Base-by-base conservation (phyloP, 2,797 vertebrate species). In the Cuniculus paca region DNA sequence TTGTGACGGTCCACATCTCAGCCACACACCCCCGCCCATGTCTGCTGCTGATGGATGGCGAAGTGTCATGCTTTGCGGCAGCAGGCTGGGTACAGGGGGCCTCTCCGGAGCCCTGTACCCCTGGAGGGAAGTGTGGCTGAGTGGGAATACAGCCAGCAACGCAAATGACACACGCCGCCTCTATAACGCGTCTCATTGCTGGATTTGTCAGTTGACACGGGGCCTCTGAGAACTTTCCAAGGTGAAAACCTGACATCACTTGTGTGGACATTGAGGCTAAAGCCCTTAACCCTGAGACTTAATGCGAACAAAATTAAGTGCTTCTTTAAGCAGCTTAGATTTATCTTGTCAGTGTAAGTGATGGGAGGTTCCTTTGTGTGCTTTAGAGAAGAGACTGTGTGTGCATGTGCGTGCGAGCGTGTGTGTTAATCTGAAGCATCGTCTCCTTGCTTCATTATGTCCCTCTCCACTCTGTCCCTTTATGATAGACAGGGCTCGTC, bases 401-500 rank as follows among this genome's bases (percentile, higher is more conserved):
- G 60, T n/a, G 68, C 28, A 74, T 39, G 52, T 81, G 79, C 14
- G 63, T 11, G 74, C 31, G 82, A 39, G 28, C 17, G 34, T 16
- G 68, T 39, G 50, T 93, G 82, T 88, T 88, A 83, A 97, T 97
- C 88, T 97, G 94, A 97, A 92, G n/a, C 58, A 86, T 94, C 39
- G 19, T 96, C 89, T 83, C 79, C 72, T 90, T 91, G 89, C 63
- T 97, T 90, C 90, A 95, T 97, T 97, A 90, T 98, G 88, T 97
- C 97, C 97, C 88, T 54, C 89, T 95, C 90, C 87, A 82, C 80
- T 85, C 92, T 97, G 97, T 92, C 92, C 95, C 94, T 97, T 97
- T 97, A 96, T 97, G 97, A 97, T 97, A 97, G 97, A 98, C 97
- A 97, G 97, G 94, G 96, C 97, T 97, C 97, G 95, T 97, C 97